A percentile compares a stretch with the other conserved stretches of the same genome.
These are phyloP conservation scores for Actias luna DNA, from an alignment of 2,888 invertebrate genomes.

Conservation along the genomic window DNA sequence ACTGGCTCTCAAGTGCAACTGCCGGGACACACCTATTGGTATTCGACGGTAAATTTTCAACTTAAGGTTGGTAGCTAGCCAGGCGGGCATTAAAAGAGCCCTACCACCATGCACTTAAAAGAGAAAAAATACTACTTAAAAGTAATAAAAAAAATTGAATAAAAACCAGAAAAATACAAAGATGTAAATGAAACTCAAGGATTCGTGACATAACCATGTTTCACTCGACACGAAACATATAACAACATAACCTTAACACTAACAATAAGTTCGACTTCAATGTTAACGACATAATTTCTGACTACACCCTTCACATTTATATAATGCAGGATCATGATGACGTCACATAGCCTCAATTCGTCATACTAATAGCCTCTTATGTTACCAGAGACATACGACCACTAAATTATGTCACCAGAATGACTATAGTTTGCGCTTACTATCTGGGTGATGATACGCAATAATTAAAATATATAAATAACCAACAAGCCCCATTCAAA, in stretches of 20 bases:
- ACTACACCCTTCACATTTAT: neutral
- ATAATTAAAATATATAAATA: neutral
- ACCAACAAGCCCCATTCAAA: neutral
- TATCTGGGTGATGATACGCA: neutral
- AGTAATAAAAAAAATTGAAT: too few species aligned
- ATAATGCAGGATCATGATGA: neutral
- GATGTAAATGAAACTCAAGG: too few species aligned
- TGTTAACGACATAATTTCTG: constrained; percentile 6
- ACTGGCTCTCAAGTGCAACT: too few species aligned
- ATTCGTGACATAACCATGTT: neutral
- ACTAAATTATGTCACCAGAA: neutral
- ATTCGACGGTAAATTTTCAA: too few species aligned
- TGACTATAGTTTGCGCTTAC: neutral
- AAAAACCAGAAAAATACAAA: too few species aligned
- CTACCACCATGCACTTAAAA: too few species aligned
- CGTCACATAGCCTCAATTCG: neutral
- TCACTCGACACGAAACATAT: neutral
- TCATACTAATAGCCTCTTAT: neutral
- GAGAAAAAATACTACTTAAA: too few species aligned
- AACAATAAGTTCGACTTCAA: neutral
- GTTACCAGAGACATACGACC: neutral
- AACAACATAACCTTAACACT: neutral
- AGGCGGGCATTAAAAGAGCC: too few species aligned
- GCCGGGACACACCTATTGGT: too few species aligned
- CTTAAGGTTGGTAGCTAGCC: too few species aligned